Evolutionary conservation across 2,797 vertebrate species (phyloP).

Genomic region (Masticophis lateralis): DNA sequence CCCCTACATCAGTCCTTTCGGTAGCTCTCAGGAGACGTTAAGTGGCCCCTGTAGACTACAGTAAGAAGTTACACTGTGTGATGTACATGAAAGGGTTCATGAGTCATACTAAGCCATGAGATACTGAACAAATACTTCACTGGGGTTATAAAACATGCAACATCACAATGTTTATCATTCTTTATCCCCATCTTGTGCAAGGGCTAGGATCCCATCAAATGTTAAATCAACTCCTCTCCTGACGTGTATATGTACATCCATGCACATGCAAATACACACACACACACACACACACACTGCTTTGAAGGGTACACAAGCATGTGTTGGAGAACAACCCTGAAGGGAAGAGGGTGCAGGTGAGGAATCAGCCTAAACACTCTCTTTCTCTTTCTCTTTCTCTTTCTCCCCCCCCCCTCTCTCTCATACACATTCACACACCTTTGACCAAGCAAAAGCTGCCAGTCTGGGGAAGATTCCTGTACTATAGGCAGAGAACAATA

Average conservation of each 20-base stretch:
- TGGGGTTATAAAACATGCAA: background rate
- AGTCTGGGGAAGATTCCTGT: background rate
- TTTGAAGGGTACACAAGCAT: background rate
- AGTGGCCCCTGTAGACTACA: background rate
- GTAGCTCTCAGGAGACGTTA: background rate
- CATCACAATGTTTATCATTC: background rate
- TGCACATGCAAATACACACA: background rate
- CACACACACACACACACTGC: background rate
- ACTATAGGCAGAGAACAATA: background rate
- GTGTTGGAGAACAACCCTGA: background rate
- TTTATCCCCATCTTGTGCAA: background rate
- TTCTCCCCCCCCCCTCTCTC: no score
- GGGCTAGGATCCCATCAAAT: background rate
- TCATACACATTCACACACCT: background rate
- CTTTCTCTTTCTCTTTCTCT: no score
- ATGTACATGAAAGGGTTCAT: background rate
- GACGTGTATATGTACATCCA: background rate
- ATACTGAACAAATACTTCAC: background rate
- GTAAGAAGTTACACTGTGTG: background rate
- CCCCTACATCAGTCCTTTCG: background rate
- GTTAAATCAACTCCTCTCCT: background rate
- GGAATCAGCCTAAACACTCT: no score
- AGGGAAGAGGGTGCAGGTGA: no score
- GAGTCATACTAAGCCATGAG: background rate
- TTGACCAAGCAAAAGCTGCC: background rate